Percentiles rank a stretch among this genome's conserved stretches.
phyloP scores from a whole-genome alignment of 1,140 invertebrate genomes.

The Delia radicum region DNA sequence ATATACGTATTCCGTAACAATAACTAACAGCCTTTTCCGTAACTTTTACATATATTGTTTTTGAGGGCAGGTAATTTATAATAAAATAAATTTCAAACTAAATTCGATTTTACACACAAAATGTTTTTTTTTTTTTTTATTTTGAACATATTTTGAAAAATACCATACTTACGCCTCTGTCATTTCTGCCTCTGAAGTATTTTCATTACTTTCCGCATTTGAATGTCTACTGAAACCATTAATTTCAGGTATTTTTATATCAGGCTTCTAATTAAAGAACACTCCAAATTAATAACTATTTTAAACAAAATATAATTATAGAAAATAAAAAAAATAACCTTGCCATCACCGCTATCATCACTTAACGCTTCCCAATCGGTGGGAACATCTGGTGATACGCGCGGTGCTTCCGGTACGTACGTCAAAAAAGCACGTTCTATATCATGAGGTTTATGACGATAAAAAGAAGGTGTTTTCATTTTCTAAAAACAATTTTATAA shows the following conservation, averaged over 20 bases:
- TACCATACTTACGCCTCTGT: conserved; percentile 46
- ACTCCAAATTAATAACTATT: not conserved
- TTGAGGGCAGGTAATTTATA: no score
- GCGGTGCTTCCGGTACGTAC: conserved; percentile 75
- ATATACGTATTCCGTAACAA: no score
- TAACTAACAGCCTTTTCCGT: no score
- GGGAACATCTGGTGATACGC: conserved; percentile 67
- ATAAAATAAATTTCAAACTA: no score
- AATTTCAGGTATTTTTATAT: conserved; percentile 35
- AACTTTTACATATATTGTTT: no score
- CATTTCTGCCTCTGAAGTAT: conserved; percentile 49
- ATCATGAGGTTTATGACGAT: conserved; percentile 72
- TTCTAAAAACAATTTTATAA: conserved; percentile 64
- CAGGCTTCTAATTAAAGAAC: conserved; percentile 36
- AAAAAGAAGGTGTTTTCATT: conserved; percentile 78
- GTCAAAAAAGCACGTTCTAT: conserved; percentile 69
- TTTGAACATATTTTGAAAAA: no score
- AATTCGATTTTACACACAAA: no score
- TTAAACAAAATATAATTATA: not conserved
- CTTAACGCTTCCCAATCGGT: conserved; percentile 68
- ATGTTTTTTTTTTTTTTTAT: not conserved
- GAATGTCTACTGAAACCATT: conserved; percentile 42
- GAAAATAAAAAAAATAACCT: conserved; percentile 25
- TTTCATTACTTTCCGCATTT: conserved; percentile 49
- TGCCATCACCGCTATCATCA: conserved; percentile 40